phyloP scores from a whole-genome alignment of 2,797 vertebrate genomes.

The Lepilemur septentrionalis region DNA sequence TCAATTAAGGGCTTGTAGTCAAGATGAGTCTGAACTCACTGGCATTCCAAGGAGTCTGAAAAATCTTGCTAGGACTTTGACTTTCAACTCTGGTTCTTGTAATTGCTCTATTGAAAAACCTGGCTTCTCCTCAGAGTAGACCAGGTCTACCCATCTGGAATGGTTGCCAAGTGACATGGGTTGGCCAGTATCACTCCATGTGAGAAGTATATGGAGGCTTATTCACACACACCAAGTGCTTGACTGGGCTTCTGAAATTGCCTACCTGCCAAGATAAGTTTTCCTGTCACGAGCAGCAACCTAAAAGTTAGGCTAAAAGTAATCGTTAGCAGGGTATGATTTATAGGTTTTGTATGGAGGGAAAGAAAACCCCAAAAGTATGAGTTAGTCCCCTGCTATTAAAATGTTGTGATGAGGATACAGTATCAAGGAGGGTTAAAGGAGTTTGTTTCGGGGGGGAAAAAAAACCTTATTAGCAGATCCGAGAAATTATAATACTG shows the following conservation, averaged over 20 bases:
- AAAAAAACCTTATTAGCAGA: conserved; percentile 27
- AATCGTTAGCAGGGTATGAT: conserved; percentile 56
- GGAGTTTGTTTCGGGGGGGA: not conserved
- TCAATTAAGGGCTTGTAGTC: not conserved
- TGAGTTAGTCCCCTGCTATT: conserved; percentile 9
- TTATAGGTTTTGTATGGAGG: conserved; percentile 2
- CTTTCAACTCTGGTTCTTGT: not conserved
- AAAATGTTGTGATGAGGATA: conserved; percentile 42
- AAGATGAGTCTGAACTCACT: not conserved
- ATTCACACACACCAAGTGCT: conserved; percentile 29
- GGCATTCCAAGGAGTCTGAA: not conserved
- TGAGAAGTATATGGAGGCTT: not conserved
- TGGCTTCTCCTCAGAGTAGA: not conserved
- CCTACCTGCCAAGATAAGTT: conserved; percentile 37
- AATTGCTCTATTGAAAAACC: not conserved
- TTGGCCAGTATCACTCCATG: not conserved
- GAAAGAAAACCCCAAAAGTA: not conserved
- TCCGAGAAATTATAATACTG: conserved; percentile 33
- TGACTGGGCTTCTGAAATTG: conserved; percentile 40
- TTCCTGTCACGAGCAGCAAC: conserved; percentile 37
- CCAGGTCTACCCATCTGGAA: not conserved
- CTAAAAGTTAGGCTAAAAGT: conserved; percentile 56
- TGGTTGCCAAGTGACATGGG: not conserved
- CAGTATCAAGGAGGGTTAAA: conserved; percentile 44
- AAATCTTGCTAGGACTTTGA: not conserved